Percentiles rank a stretch among this genome's conserved stretches.
Conservation (phyloP, 2,888 invertebrate species). For the Chromoteleia sp. region DNA sequence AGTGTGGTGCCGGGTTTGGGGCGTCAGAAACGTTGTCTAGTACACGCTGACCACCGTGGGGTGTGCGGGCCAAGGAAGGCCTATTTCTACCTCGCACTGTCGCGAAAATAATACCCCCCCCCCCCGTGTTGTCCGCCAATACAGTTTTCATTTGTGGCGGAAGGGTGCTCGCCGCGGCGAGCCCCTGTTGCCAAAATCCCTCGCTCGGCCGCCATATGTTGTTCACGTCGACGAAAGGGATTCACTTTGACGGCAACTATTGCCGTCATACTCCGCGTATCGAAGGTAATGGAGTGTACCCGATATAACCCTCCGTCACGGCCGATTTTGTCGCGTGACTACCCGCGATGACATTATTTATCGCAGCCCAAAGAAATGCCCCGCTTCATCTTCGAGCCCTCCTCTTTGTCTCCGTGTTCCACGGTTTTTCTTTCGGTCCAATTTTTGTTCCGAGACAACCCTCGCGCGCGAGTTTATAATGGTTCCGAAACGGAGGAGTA, state of each 20-base stretch:
- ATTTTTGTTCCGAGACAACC: slow-evolving; percentile 24
- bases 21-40: slow-evolving; percentile 71
- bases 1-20: slow-evolving; percentile 64
- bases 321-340: slow-evolving; percentile 78
- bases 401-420: slow-evolving; percentile 30
- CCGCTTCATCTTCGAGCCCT: slow-evolving; percentile 40
- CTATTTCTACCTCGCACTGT: slow-evolving; percentile 62
- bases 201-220: slow-evolving; percentile 57
- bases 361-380: slow-evolving; percentile 73
- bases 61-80: slow-evolving; percentile 58
- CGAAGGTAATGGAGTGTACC: slow-evolving; percentile 82
- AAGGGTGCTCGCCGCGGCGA: slow-evolving; percentile 58
- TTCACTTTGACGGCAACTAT: slow-evolving; percentile 68
- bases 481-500: slow-evolving; percentile 22
- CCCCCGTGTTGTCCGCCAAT: slow-evolving; percentile 62
- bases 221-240: slow-evolving; percentile 63
- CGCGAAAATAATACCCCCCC: slow-evolving; percentile 71
- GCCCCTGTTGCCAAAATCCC: slow-evolving; percentile 47
- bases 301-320: slow-evolving; percentile 78
- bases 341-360: slow-evolving; percentile 77
- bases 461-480: slow-evolving; percentile 34
- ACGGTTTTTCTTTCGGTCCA: slow-evolving; percentile 11
- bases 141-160: slow-evolving; percentile 71
- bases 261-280: slow-evolving; percentile 71
- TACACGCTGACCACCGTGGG: slow-evolving; percentile 69